Base-by-base conservation (phyloP, 2,797 vertebrate genomes). In the Lepus townsendii region DNA sequence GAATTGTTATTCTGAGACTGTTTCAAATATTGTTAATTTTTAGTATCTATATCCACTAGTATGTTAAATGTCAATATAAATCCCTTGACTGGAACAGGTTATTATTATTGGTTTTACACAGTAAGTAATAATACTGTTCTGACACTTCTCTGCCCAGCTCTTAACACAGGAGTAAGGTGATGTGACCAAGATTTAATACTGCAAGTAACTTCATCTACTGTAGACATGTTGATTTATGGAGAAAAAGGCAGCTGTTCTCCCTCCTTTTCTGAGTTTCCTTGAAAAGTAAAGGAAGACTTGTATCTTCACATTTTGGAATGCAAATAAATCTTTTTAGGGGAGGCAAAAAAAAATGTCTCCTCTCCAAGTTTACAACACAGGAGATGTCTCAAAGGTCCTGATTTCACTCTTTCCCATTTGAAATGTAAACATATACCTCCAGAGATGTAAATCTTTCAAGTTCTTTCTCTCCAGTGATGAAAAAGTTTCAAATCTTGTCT, bases 21-120 rank as follows among this genome's bases (percentile, higher is more conserved):
- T 75, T 77, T 62, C 32, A 78, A 65, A 85, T 75, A 91, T 10
- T 83, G 57, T 30, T 78, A 85, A 32, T 22, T 91, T 93, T 94
- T 77, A 82, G n/a, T 65, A 88, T 60, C 22, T 13, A 0, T 66
- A 71, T 90, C 47, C 83, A 72, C 38, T 76, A 90, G 62, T 66
- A 90, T 57, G 38, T 27, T 80, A 32, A 75, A 90, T 47, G 27
- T 22, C 63, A 91, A 68, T 7, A 69, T 32, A n/a, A 73, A 35
- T 79, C 38, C 47, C 82, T 92, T 27, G 38, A 92, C 57, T 38
- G 79, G 30, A 87, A 84, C 27, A 42, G 12, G 57, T 60, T 87
- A 72, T 26, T 77, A 71, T 26, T 83, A 69, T 57, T 65, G 80
- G 27, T 76, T 90, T 83, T 5, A 75, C n/a, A 62, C 2, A 65